phyloP scores from a whole-genome alignment of 2,888 invertebrate species.

The Microctonus brassicae region DNA sequence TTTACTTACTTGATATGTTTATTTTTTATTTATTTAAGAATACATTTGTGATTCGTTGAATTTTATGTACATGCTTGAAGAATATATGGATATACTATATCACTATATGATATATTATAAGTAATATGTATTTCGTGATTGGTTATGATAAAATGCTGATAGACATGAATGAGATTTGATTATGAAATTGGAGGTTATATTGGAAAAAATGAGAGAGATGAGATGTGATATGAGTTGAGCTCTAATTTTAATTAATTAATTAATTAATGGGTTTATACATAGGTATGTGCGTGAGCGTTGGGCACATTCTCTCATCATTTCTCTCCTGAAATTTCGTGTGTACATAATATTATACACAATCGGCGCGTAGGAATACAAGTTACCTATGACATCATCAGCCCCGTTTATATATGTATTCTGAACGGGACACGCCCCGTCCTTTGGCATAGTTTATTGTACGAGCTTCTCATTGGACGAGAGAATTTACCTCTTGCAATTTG shows the following conservation, averaged over 20 bases:
- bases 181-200: background rate
- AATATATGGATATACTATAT: too few relatives aligned
- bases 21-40: background rate
- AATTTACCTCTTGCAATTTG: background rate
- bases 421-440: slow-evolving; percentile 65
- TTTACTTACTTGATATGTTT: too few relatives aligned
- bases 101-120: too few relatives aligned
- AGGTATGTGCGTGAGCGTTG: background rate
- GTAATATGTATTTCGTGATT: background rate
- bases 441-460: slow-evolving; percentile 42
- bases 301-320: slow-evolving; percentile 14
- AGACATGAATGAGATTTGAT: background rate
- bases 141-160: slow-evolving; percentile 13
- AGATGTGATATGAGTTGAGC: background rate
- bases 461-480: slow-evolving; percentile 16
- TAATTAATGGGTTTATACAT: slow-evolving; percentile 2
- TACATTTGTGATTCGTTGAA: background rate
- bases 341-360: slow-evolving; percentile 32
- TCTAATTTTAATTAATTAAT: background rate
- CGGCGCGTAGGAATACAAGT: slow-evolving; percentile 63
- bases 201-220: background rate
- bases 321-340: slow-evolving; percentile 42
- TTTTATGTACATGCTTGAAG: too few relatives aligned
- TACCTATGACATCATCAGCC: slow-evolving; percentile 64
- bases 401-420: slow-evolving; percentile 59